Percentiles rank a stretch among this genome's conserved stretches.
Evolutionary conservation across 2,888 invertebrate species (phyloP).

Genomic region (Chaetoderma sp.): DNA sequence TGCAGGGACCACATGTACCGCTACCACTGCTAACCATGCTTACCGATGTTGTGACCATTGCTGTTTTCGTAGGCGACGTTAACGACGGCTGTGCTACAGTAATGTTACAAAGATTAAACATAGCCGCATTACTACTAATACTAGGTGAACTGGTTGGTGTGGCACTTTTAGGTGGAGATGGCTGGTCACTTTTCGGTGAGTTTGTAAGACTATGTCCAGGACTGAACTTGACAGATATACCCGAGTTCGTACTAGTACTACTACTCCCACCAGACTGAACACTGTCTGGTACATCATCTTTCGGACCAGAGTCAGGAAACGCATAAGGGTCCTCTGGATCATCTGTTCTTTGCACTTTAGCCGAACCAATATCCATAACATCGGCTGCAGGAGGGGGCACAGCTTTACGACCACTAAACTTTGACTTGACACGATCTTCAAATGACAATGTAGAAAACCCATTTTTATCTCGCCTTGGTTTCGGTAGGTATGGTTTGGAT

Average conservation of each 20-base stretch:
- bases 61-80: background rate
- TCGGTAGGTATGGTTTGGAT: slow-evolving; percentile 56
- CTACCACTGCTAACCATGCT: background rate
- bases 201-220: slow-evolving; percentile 16
- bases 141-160: background rate
- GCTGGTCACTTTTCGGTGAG: background rate
- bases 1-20: background rate
- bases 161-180: background rate
- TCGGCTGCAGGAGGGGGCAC: slow-evolving; percentile 27
- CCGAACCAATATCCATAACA: slow-evolving; percentile 25
- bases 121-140: background rate
- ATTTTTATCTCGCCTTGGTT: slow-evolving; percentile 50
- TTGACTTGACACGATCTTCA: slow-evolving; percentile 52
- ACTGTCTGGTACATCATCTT: slow-evolving; percentile 31
- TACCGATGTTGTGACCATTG: background rate
- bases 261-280: slow-evolving; percentile 23
- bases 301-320: slow-evolving; percentile 50
- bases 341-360: slow-evolving; percentile 30
- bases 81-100: too few relatives aligned
- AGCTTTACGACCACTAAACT: slow-evolving; percentile 35
- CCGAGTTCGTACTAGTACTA: slow-evolving; percentile 26
- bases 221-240: slow-evolving; percentile 29
- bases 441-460: slow-evolving; percentile 37
- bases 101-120: too few relatives aligned
- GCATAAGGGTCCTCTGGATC: slow-evolving; percentile 63